A percentile compares a stretch with the other conserved stretches of the same genome.
Evolutionary conservation across 2,113 vertebrate species (phyloP).

Genomic region (Heliornis fulica): DNA sequence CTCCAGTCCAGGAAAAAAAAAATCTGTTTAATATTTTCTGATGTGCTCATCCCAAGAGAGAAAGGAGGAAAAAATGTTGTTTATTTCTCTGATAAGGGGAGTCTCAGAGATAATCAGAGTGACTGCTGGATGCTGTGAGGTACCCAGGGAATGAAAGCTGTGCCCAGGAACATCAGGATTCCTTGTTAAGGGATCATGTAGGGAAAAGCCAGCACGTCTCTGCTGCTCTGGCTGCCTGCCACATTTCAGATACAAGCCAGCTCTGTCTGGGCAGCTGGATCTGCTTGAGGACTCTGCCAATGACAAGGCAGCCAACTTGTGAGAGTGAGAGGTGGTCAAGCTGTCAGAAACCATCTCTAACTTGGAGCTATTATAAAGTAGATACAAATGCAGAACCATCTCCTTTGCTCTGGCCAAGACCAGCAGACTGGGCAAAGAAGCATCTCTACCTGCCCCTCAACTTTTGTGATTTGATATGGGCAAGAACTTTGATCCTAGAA

Average conservation of each 20-base stretch:
- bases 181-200: constrained; percentile 5
- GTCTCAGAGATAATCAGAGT: neutral
- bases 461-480: neutral
- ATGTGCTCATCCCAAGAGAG: neutral
- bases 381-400: neutral
- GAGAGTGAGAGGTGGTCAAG: constrained; percentile 16
- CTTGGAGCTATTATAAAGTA: neutral
- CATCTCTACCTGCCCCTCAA: neutral
- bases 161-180: constrained; percentile 49
- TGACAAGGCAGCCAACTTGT: constrained; percentile 28
- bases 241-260: neutral
- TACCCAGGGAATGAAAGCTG: neutral
- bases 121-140: neutral
- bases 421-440: neutral
- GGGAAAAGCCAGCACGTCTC: constrained; percentile 19
- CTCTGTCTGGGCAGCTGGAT: constrained; percentile 51
- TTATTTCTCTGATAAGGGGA: neutral
- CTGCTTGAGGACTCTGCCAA: constrained; percentile 28
- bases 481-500: neutral
- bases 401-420: neutral
- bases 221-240: constrained; percentile 48
- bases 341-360: neutral
- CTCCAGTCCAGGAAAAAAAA: neutral
- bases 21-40: neutral
- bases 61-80: neutral